These are phyloP conservation scores for Drosophila miranda DNA, from an alignment of 1,140 invertebrate genomes.

Conservation along the genomic window DNA sequence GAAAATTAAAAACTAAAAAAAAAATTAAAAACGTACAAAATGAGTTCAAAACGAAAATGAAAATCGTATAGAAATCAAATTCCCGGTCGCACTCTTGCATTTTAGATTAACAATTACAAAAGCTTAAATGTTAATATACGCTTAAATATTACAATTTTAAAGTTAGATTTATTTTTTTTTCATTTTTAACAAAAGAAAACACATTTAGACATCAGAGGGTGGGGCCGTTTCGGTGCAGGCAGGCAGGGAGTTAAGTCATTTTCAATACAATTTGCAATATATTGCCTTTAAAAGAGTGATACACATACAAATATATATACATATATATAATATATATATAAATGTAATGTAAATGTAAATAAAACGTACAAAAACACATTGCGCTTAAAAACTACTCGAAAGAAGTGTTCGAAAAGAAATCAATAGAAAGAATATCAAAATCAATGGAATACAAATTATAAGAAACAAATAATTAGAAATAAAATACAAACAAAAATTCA, in stretches of 20 bases:
- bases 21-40: constrained; percentile 16
- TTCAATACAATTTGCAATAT: constrained; percentile 8
- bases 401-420: background rate
- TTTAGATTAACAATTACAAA: constrained; percentile 59
- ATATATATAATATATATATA: no score
- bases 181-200: constrained; percentile 37
- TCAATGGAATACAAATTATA: constrained; percentile 5
- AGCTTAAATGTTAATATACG: constrained; percentile 74
- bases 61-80: constrained; percentile 13
- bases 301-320: no score
- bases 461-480: constrained; percentile 3
- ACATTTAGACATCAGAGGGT: constrained; percentile 23
- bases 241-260: background rate
- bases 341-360: no score
- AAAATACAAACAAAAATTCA: constrained; percentile 33
- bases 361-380: no score
- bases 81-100: constrained; percentile 19
- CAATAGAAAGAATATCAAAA: constrained; percentile 5
- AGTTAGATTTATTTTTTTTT: constrained; percentile 58
- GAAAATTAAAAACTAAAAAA: constrained; percentile 1
- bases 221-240: background rate
- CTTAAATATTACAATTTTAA: constrained; percentile 68
- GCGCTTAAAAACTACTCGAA: no score
- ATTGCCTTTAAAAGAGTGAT: background rate
- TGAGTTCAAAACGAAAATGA: constrained; percentile 8